Evolutionary conservation across 2,888 invertebrate genomes (phyloP).

Genomic region (Notodromas monacha): DNA sequence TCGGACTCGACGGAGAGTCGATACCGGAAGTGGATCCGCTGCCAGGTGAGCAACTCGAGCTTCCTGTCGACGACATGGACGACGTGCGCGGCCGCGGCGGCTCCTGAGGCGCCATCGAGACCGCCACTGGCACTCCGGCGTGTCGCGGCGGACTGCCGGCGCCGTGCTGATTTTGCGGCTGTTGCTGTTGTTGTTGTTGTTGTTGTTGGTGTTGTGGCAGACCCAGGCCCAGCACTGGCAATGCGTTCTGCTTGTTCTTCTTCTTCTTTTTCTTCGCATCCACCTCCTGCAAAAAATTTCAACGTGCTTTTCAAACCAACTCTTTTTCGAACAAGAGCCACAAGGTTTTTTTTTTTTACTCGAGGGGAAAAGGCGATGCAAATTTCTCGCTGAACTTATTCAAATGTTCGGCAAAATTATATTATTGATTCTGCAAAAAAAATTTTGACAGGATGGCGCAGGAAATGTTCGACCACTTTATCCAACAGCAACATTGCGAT

Average conservation of each 20-base stretch:
- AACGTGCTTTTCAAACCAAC: conserved; percentile 7
- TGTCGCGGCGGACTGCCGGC: not conserved
- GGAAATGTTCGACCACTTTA: too few species aligned
- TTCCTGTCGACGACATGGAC: conserved; percentile 16
- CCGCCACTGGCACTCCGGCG: conserved; percentile 4
- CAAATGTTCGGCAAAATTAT: too few species aligned
- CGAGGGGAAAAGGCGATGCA: too few species aligned
- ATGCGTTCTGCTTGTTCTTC: conserved; percentile 28
- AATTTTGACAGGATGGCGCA: too few species aligned
- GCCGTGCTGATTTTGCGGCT: conserved; percentile 28
- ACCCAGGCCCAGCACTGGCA: conserved; percentile 20
- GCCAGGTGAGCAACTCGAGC: conserved; percentile 6
- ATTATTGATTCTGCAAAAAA: too few species aligned
- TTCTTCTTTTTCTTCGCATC: conserved; percentile 31
- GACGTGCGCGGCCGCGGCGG: conserved; percentile 13
- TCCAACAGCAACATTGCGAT: too few species aligned
- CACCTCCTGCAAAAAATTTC: conserved; percentile 7
- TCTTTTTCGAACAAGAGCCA: too few species aligned
- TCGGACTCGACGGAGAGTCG: too few species aligned
- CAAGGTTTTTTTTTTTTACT: too few species aligned
- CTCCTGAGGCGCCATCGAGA: conserved; percentile 7
- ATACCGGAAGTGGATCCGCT: not conserved
- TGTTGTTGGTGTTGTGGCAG: conserved; percentile 13
- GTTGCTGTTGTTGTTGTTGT: conserved; percentile 21
- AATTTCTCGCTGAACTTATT: too few species aligned